Percentiles rank a stretch among this genome's conserved stretches.
These are phyloP conservation scores for Calameuta idolon DNA, from an alignment of 2,888 invertebrate genomes.

Conservation along the genomic window DNA sequence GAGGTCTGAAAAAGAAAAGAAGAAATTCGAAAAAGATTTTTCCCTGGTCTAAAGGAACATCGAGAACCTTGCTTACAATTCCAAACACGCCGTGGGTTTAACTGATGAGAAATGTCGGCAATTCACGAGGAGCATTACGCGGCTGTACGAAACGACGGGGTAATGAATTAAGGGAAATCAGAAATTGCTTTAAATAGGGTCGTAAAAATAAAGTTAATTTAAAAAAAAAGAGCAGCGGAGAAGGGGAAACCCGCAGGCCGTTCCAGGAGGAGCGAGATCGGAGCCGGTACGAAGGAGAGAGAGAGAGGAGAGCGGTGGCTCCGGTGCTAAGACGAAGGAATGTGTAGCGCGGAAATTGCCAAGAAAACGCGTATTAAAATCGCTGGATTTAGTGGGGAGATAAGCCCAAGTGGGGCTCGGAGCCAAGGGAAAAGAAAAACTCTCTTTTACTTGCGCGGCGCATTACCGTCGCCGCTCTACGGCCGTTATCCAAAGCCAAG, in stretches of 20 bases:
- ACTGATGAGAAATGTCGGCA: conserved; percentile 39
- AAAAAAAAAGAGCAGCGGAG: conserved; percentile 33
- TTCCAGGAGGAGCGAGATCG: conserved; percentile 24
- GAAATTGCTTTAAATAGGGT: conserved; percentile 64
- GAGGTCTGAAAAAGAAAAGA: background rate
- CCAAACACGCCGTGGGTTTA: conserved; percentile 31
- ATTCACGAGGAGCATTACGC: conserved; percentile 49
- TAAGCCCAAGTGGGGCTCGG: conserved; percentile 63
- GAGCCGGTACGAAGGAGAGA: conserved; percentile 19
- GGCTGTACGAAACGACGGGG: conserved; percentile 58
- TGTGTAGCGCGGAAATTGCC: conserved; percentile 67
- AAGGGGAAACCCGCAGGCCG: conserved; percentile 26
- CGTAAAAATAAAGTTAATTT: conserved; percentile 63
- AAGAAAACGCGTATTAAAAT: conserved; percentile 71
- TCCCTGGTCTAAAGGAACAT: background rate
- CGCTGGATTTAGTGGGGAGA: conserved; percentile 71
- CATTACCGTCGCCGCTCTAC: conserved; percentile 56
- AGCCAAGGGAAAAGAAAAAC: conserved; percentile 58
- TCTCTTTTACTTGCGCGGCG: conserved; percentile 54
- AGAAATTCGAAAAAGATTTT: background rate
- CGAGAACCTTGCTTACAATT: conserved; percentile 15
- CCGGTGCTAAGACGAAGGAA: conserved; percentile 55
- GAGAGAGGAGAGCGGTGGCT: conserved; percentile 32
- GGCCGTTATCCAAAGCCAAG: conserved; percentile 57
- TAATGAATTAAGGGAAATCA: conserved; percentile 66